Base-by-base conservation (phyloP, 2,113 vertebrate species). In the Cardinalis cardinalis region DNA sequence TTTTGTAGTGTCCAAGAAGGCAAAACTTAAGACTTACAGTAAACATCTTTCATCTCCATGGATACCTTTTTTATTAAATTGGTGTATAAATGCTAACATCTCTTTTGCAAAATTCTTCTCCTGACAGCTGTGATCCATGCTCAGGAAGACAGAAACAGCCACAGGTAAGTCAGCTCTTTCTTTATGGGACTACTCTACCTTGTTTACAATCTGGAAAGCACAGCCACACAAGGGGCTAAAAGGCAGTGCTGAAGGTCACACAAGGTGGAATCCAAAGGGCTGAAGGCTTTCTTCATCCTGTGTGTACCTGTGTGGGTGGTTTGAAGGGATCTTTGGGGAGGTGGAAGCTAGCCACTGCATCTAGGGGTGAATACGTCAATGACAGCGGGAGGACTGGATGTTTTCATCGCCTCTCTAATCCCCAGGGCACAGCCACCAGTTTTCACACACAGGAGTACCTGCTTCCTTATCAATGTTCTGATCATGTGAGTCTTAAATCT, bases 321-420 rank as follows among this genome's bases (percentile, higher is more conserved):
- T 78, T 60, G 66, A 72, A 90, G 29, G 32, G 36, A 74, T 80
- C 92, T 78, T 83, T 4, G 28, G 73, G 56, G 44, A 88, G 52
- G 44, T 46, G 59, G 76, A 92, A 88, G 55, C 44, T 52, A 52
- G 34, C 44, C 69, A 10, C 52, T 25, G 44, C 0, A 0, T 49
- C 61, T 43, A 32, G 83, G 83, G 60, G 90, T 78, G 69, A 84
- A 71, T 61, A 64, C 3, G 4, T 91, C 90, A 74, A 44, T 76
- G 88, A 80, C 87, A 88, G 89, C 75, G 48, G 75, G 75, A 77
- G 46, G 25, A 92, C 60, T 84, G 65, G n/a, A 60, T 56, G 72
- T 81, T 92, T 94, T 86, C 65, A 43, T 84, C 79, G 80, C n/a
- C 31, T 74, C 53, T 92, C 64, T 91, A 91, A 92, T 95, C 90